Evolutionary conservation across 2,888 invertebrate species (phyloP), one percentile per base, ranked within the genome.

Genomic region (Cryptus viduatorius): DNA sequence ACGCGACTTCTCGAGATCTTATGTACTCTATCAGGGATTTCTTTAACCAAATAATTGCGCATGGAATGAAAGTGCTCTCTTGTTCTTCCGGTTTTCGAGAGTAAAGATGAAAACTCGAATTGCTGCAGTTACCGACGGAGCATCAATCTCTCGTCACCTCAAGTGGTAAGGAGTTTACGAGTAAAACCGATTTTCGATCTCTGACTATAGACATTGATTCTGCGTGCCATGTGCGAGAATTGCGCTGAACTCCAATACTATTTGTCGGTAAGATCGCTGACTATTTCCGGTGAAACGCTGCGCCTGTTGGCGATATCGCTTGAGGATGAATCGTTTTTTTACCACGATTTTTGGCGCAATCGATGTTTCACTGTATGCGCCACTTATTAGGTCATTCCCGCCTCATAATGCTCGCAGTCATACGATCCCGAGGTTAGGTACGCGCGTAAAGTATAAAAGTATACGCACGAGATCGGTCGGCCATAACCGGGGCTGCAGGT

Each of bases 401-500:
- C 10, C n/a, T 24, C 14, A 29, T 83, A 71, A 68, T 83, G 19
- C 65, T 64, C 53, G 76, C 46, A 76, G 69, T 83, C 79, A 83
- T 83, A 65, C 29, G 61, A n/a, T 48, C 8, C n/a, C 29, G 61
- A 31, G 29, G 75, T 69, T 8, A 24, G 69, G 68, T 61, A 44
- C 19, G 61, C 44, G 78, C 78, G 59, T 42, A 67, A 71, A 71
- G 10, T 84, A 83, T 81, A 77, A 77, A 69, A 78, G 78, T 76
- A 76, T 67, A 72, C 82, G 82, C 82, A 61, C 78, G 61, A 71
- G 61, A 80, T 64, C 76, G 76, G 24, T 64, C 44, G 31, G 76
- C 79, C 53, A 42, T 83, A 83, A 79, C 46, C 73, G 64, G 73
- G 37, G 68, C 56, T 86, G 83, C 86, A 86, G 86, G 85, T 86